Evolutionary conservation across 2,888 invertebrate species (phyloP), one percentile per base, ranked within the genome.

Genomic region (Apoda limacodes): DNA sequence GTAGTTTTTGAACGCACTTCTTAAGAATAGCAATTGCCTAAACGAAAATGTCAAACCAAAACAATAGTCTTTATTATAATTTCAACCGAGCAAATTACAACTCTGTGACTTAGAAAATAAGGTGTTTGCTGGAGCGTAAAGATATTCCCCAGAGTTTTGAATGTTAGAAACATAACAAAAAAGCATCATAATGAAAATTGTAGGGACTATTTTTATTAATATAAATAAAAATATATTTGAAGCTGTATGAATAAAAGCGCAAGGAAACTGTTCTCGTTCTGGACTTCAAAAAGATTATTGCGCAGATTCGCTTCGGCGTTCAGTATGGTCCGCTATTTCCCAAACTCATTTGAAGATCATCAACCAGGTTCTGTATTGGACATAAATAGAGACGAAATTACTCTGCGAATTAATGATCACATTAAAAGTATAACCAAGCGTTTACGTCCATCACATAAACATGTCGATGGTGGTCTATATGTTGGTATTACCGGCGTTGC

Each of bases 401-500:
- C 40, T 9, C 25, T 37, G 26, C 64, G 60, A 39, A 66, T 80
- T 10, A 54, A 56, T 26, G 70, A 71, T 2, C 51, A 71, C 32
- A 34, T 72, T 9, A 46, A 46, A 24, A 68, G 46, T 32, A 78
- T 78, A 32, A 43, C 51, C 2, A 75, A 70, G 39, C 63, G 68
- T 9, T 35, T 70, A 25, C 61, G 52, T 28, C 70, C 78, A 2
- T 42, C 54, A 1, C 49, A 45, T 1, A 67, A 63, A 37, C 64
- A 85, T 52, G 86, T 88, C 5, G 69, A 71, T 6, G 80, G 78
- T 6, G 89, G 89, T 1, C 50, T 90, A 2, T 90, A 90, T 55
- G 83, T 88, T 23, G 90, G 90, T 1, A 65, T 85, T 15, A 83
- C 85, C 23, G 91, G 93, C 6, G 82, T 90, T 27, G 85, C 89